Conservation (phyloP, 2,113 vertebrate genomes). For the Pongo abelii region DNA sequence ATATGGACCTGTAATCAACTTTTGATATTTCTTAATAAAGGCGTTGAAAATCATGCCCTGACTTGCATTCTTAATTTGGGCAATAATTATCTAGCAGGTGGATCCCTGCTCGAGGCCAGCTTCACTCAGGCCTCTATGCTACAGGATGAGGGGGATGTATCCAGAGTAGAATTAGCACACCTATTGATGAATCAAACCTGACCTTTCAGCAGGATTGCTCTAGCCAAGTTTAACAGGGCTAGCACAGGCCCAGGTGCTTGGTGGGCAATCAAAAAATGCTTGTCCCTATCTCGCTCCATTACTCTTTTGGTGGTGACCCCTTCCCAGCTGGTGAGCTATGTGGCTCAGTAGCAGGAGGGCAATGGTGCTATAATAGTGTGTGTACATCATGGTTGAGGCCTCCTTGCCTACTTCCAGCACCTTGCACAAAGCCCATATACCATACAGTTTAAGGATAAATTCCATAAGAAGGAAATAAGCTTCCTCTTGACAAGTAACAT, state of each 20-base stretch:
- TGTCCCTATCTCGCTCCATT: neutral
- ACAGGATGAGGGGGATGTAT: neutral
- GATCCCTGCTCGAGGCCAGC: neutral
- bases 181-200: neutral
- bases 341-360: neutral
- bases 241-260: neutral
- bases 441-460: neutral
- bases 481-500: neutral
- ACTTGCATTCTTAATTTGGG: conserved; percentile 1
- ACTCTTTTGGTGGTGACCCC: neutral
- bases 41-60: conserved; percentile 54
- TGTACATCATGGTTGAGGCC: neutral
- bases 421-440: neutral
- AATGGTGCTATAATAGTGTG: accelerated
- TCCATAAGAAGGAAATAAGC: neutral
- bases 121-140: neutral
- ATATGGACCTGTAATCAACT: conserved; percentile 80
- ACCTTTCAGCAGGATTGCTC: neutral
- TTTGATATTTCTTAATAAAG: conserved; percentile 89
- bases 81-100: neutral
- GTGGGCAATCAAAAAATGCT: neutral
- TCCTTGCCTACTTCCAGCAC: neutral
- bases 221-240: neutral
- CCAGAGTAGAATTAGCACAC: neutral
- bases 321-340: too few species aligned